These are phyloP conservation scores for Danio rerio DNA, from an alignment of 2,113 vertebrate genomes.

Conservation along the genomic window DNA sequence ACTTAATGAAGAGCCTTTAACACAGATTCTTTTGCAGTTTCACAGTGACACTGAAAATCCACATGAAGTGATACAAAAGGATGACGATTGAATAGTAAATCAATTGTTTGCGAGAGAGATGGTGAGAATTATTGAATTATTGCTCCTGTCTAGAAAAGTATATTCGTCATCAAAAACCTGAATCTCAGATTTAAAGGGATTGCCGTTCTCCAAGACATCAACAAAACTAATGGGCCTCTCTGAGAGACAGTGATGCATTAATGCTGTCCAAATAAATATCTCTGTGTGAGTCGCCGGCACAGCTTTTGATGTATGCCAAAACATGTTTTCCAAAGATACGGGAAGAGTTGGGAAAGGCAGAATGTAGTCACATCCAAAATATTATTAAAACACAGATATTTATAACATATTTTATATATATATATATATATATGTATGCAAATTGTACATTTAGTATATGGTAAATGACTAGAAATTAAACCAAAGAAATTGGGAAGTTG, in stretches of 20 bases:
- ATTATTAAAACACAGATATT: too few relatives aligned
- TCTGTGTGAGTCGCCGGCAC: background rate
- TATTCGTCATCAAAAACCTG: background rate
- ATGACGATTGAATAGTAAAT: constrained; percentile 14
- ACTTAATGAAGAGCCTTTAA: background rate
- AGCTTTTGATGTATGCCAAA: constrained; percentile 11
- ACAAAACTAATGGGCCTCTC: constrained; percentile 25
- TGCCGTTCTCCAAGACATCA: constrained; percentile 6
- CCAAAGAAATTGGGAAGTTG: too few relatives aligned
- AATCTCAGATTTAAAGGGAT: background rate
- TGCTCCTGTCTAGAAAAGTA: background rate
- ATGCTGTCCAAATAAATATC: constrained; percentile 50
- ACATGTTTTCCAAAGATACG: too few relatives aligned
- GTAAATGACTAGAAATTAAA: too few relatives aligned
- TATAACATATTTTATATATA: too few relatives aligned
- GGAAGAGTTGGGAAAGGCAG: too few relatives aligned
- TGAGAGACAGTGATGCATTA: constrained; percentile 33
- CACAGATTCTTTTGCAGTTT: background rate
- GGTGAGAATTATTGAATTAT: background rate
- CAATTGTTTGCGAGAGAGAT: constrained; percentile 1
- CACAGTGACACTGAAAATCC: background rate
- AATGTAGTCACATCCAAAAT: too few relatives aligned
- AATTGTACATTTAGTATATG: too few relatives aligned
- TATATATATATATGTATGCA: too few relatives aligned
- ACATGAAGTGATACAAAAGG: background rate